Percentiles rank a stretch among this genome's conserved stretches.
phyloP scores from a whole-genome alignment of 2,888 invertebrate species.

The Aphidoletes aphidimyza region DNA sequence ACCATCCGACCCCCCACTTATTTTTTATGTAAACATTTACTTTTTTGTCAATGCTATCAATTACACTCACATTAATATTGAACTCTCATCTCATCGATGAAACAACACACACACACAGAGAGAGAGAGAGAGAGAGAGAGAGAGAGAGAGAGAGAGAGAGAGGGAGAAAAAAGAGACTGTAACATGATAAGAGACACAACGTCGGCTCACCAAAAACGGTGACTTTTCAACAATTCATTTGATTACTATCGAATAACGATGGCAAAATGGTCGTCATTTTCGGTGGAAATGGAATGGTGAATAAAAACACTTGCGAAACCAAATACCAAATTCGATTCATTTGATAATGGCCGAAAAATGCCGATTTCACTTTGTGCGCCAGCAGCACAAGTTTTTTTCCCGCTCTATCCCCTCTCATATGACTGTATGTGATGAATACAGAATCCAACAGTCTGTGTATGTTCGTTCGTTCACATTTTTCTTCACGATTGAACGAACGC shows the following conservation, averaged over 20 bases:
- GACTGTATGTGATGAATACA: no score
- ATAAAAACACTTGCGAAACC: not conserved
- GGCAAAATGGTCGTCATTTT: not conserved
- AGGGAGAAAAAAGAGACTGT: no score
- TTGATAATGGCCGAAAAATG: not conserved
- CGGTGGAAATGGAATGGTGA: not conserved
- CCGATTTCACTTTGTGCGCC: not conserved
- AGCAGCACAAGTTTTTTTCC: no score
- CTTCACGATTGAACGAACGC: no score
- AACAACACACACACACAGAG: no score
- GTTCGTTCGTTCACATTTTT: no score
- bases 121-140: no score
- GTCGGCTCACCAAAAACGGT: not conserved
- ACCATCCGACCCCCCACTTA: no score
- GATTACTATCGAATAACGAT: conserved; percentile 39
- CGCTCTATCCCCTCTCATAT: no score
- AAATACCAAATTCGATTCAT: conserved; percentile 18
- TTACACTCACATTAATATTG: conserved; percentile 28
- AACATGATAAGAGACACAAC: not conserved
- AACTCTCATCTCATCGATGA: conserved; percentile 1
- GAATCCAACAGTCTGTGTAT: no score
- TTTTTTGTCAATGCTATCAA: not conserved
- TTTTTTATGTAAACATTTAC: conserved; percentile 18
- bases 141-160: no score
- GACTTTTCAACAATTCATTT: conserved; percentile 20